A percentile compares a stretch with the other conserved stretches of the same genome.
phyloP scores from a whole-genome alignment of 2,888 invertebrate species.

The Cistogaster globosa region DNA sequence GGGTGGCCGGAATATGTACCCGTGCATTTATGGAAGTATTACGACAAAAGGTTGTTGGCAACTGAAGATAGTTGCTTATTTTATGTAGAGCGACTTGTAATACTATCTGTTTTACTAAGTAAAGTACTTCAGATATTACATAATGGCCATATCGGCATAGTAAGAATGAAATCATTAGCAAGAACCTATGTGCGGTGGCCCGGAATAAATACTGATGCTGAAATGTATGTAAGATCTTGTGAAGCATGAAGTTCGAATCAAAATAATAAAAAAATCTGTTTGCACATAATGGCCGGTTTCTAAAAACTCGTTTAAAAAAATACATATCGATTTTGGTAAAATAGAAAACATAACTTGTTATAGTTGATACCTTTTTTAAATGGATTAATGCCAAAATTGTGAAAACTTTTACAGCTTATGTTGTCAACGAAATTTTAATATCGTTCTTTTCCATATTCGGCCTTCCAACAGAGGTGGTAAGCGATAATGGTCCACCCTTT shows the following conservation, averaged over 20 bases:
- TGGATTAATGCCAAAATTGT: slow-evolving; percentile 35
- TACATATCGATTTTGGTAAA: slow-evolving; percentile 42
- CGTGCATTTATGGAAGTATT: slow-evolving; percentile 14
- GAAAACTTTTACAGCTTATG: slow-evolving; percentile 11
- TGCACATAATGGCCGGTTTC: slow-evolving; percentile 42
- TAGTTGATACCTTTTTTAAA: slow-evolving; percentile 35
- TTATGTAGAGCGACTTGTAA: slow-evolving; percentile 31
- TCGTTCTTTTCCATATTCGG: slow-evolving; percentile 36
- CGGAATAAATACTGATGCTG: slow-evolving; percentile 74
- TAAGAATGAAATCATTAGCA: slow-evolving; percentile 75
- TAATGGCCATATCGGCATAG: slow-evolving; percentile 75
- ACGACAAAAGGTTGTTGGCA: slow-evolving; percentile 40
- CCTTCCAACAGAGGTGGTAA: slow-evolving; percentile 27
- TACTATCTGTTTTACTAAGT: no score
- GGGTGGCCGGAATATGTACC: slow-evolving; percentile 53
- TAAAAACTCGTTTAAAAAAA: slow-evolving; percentile 63
- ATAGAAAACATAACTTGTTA: slow-evolving; percentile 9
- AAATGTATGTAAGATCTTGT: slow-evolving; percentile 70
- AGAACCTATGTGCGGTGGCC: slow-evolving; percentile 76
- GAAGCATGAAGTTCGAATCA: slow-evolving; percentile 25
- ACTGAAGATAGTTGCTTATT: slow-evolving; percentile 60
- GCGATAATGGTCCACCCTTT: slow-evolving; percentile 47
- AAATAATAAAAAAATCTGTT: slow-evolving; percentile 14
- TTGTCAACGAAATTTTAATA: slow-evolving; percentile 10
- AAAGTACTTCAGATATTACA: slow-evolving; percentile 71